phyloP scores from a whole-genome alignment of 2,113 vertebrate species.

The Andinoacara biseriatus region DNA sequence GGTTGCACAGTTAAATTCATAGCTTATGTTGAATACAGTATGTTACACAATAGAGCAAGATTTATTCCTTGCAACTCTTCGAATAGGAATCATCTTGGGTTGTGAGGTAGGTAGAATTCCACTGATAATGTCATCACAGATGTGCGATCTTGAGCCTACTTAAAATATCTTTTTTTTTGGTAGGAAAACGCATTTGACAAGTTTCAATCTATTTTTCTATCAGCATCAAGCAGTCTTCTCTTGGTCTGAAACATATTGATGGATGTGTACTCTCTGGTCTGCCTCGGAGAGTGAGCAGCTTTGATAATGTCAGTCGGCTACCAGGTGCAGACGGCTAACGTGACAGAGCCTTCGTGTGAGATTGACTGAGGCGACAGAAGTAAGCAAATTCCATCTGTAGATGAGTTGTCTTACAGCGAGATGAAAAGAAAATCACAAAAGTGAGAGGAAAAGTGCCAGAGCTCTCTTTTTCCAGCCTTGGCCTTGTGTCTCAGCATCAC shows the following conservation, averaged over 20 bases:
- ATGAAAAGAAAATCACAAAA: constrained; percentile 75
- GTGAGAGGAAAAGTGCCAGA: constrained; percentile 50
- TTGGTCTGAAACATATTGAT: constrained; percentile 51
- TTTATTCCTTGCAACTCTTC: constrained; percentile 25
- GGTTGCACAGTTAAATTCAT: constrained; percentile 49
- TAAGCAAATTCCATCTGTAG: constrained; percentile 66
- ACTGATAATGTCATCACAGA: constrained; percentile 54
- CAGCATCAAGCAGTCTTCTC: constrained; percentile 58
- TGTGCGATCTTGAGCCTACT: constrained; percentile 48
- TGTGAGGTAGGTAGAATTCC: constrained; percentile 24
- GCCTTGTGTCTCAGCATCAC: constrained; percentile 33
- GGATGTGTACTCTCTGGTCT: constrained; percentile 48
- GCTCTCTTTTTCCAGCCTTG: constrained; percentile 13
- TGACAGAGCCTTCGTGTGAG: constrained; percentile 59
- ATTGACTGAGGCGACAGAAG: constrained; percentile 71
- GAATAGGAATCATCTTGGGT: constrained; percentile 43
- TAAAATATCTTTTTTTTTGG: constrained; percentile 56
- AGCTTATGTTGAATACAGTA: constrained; percentile 38
- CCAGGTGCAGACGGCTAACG: constrained; percentile 53
- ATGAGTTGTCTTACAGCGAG: constrained; percentile 67
- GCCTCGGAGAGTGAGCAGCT: constrained; percentile 41
- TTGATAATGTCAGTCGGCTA: constrained; percentile 64
- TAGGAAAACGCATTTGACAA: constrained; percentile 24
- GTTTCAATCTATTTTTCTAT: constrained; percentile 78
- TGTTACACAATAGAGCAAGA: constrained; percentile 38